Evolutionary conservation across 1,140 invertebrate genomes (phyloP).

Genomic region (Propsilocerus akamusi): DNA sequence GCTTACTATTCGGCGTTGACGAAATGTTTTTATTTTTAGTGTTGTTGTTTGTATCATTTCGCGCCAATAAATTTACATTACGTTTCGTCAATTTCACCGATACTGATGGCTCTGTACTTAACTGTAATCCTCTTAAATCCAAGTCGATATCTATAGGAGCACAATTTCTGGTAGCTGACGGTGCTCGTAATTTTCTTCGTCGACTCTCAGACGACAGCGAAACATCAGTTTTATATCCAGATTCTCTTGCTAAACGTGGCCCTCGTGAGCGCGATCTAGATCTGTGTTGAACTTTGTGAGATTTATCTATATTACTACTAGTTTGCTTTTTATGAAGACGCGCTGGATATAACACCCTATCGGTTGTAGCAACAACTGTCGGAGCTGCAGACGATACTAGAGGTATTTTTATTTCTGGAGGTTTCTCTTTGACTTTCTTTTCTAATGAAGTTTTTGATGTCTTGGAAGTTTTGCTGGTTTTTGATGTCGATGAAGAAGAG

Average conservation of each 20-base stretch:
- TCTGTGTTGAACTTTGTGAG: not conserved
- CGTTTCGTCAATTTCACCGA: slow-evolving; percentile 27
- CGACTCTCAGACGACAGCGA: not conserved
- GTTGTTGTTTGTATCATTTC: slow-evolving; percentile 17
- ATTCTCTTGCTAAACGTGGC: not conserved
- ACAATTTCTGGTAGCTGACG: not conserved
- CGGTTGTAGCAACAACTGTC: not conserved
- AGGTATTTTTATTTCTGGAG: not conserved
- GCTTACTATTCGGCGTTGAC: not conserved
- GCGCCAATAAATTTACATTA: slow-evolving; percentile 13
- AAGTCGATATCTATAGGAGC: not conserved
- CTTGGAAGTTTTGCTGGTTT: too few species aligned
- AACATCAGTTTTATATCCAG: not conserved
- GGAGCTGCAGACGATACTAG: not conserved
- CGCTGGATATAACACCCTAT: not conserved
- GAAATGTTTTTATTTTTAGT: slow-evolving; percentile 15
- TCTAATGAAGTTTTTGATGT: not conserved
- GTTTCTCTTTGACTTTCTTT: not conserved
- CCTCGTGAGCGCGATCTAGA: not conserved
- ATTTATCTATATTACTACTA: not conserved
- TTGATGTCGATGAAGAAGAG: not conserved
- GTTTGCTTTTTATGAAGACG: not conserved
- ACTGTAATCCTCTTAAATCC: not conserved
- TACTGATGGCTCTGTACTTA: not conserved
- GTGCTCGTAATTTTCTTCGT: not conserved